Conservation (phyloP, 2,113 vertebrate species). For the Indicator maculatus region DNA sequence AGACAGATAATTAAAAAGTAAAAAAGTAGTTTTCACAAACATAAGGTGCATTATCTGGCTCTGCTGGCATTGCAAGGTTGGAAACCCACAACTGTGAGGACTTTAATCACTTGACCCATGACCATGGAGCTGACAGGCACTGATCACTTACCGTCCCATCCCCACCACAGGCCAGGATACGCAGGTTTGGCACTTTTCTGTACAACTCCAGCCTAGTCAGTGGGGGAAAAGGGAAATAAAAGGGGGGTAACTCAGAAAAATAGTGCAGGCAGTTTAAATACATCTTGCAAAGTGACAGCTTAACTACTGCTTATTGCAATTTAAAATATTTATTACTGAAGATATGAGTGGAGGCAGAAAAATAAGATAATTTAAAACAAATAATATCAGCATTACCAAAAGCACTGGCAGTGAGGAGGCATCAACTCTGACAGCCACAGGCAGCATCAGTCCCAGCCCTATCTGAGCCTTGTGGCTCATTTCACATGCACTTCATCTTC, state of each 20-base stretch:
- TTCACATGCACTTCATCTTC: not conserved
- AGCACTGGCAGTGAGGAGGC: not conserved
- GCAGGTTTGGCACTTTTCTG: constrained; percentile 84
- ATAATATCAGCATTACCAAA: not conserved
- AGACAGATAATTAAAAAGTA: not conserved
- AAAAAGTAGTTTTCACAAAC: not conserved
- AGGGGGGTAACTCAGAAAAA: not conserved
- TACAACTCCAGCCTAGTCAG: constrained; percentile 79
- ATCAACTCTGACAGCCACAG: not conserved
- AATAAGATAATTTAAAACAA: too few species aligned
- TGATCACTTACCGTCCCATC: constrained; percentile 81
- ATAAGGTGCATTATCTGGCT: accelerated
- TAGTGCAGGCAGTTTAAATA: not conserved
- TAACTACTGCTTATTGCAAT: not conserved
- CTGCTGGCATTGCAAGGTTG: not conserved
- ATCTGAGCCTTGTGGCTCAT: not conserved
- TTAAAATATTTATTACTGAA: not conserved
- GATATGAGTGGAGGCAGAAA: not conserved
- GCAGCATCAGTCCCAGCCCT: not conserved
- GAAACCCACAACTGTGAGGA: not conserved
- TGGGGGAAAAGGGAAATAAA: not conserved
- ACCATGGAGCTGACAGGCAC: accelerated
- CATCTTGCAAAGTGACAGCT: not conserved
- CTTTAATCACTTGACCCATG: not conserved
- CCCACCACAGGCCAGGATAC: constrained; percentile 83